Evolutionary conservation across 2,888 invertebrate species (phyloP).

Genomic region (Acleris holmiana): DNA sequence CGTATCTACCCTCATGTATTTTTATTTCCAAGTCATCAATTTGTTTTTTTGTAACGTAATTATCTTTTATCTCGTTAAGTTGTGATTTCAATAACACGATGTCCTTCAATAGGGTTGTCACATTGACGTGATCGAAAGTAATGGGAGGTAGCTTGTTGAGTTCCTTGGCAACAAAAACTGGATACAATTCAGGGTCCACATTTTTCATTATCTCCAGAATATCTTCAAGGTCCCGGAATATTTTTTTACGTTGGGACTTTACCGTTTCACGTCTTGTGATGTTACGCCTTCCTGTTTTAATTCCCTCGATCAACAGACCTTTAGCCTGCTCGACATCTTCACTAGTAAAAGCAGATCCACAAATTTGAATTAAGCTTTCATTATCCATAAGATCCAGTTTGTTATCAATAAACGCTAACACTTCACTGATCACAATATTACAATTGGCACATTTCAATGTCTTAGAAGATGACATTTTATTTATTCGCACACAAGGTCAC

Average conservation of each 20-base stretch:
- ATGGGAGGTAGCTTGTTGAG: no score
- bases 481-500: no score
- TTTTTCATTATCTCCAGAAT: not conserved
- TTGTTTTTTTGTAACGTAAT: not conserved
- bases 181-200: not conserved
- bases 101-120: not conserved
- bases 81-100: not conserved
- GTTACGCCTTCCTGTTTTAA: not conserved
- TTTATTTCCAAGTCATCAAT: not conserved
- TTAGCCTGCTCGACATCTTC: not conserved
- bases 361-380: no score
- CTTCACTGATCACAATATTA: no score
- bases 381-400: no score
- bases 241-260: not conserved
- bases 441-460: no score
- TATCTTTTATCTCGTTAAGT: not conserved
- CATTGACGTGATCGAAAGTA: not conserved
- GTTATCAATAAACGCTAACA: no score
- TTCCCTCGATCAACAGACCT: not conserved
- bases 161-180: no score
- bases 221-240: not conserved
- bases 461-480: no score
- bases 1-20: not conserved
- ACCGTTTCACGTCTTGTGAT: not conserved
- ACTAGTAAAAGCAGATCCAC: not conserved